Evolutionary conservation across 2,113 vertebrate species (phyloP), one percentile per base, ranked within the genome.

Genomic region (Motacilla tschutschensis): DNA sequence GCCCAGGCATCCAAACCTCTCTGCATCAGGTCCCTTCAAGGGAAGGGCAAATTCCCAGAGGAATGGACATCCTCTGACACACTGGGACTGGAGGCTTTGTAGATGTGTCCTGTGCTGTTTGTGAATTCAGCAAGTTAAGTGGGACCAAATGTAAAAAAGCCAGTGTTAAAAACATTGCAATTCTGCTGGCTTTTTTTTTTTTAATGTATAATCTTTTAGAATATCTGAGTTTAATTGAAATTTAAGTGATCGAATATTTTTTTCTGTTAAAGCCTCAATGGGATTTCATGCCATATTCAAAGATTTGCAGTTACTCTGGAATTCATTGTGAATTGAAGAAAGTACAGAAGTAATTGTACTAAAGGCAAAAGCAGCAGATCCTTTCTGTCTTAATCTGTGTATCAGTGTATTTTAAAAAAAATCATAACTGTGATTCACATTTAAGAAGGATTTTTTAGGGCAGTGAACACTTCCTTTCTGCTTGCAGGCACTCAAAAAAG

Each of bases 381-480:
- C 21, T 6, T 85, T 89, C 53, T 58, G 26, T 79, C 40, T 66
- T 80, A 66, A 60, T 25, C 28, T 58, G 14, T 36, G 8, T n/a
- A 55, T 57, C 58, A 57, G 31, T 41, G 8, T 59, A 58, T 50
- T 83, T 64, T 67, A 89, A 81, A 48, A 67, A 35, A 82, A 88
- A 51, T 66, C 14, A 5, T 50, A 74, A 48, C 64, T 54, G 19
- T 54, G 29, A 64, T 57, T 81, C 62, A 67, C 64, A 57, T 28
- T 69, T 70, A 40, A 66, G 54, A 33, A 65, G 26, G 41, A 53
- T 58, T 72, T 79, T 58, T 24, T 58, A 54, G 48, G 48, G 28
- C 60, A 87, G 43, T n/a, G n/a, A 83, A 64, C 54, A 72, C 7
- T 38, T 16, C 10, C 19, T 53, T 36, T 50, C 33, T 41, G 28